Evolutionary conservation across 2,113 vertebrate species (phyloP).

Genomic region (Osmerus eperlanus): DNA sequence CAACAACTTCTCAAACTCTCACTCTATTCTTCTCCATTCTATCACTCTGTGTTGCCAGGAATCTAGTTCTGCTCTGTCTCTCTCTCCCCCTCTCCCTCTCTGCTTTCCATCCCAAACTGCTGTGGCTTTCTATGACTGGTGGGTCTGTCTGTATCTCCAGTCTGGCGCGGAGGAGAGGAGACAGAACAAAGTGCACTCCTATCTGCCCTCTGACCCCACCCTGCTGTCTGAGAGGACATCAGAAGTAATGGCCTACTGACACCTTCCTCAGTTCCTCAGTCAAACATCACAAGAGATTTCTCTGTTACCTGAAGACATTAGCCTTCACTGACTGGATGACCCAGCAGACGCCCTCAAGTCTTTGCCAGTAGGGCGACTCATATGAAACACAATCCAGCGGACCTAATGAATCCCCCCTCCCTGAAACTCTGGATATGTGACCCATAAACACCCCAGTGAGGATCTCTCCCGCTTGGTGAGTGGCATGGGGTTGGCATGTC

Average conservation of each 20-base stretch:
- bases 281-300: constrained; percentile 42
- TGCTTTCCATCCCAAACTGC: constrained; percentile 2
- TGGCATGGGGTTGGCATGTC: constrained; percentile 31
- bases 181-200: constrained; percentile 35
- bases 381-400: constrained; percentile 18
- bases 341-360: constrained; percentile 8
- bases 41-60: too few species aligned
- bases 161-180: constrained; percentile 4
- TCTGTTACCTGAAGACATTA: constrained; percentile 33
- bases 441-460: constrained; percentile 33
- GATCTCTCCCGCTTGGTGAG: constrained; percentile 12
- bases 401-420: constrained; percentile 12
- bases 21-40: too few species aligned
- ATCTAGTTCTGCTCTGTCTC: constrained; percentile 6
- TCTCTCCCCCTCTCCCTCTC: neutral
- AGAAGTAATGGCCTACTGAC: constrained; percentile 49
- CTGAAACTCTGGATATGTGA: constrained; percentile 55
- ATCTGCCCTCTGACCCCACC: constrained; percentile 46
- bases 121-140: neutral
- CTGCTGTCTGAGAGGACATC: constrained; percentile 46
- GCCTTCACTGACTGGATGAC: constrained; percentile 31
- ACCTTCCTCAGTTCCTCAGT: constrained; percentile 21
- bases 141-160: constrained; percentile 10
- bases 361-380: neutral
- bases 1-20: too few species aligned